Evolutionary conservation across 2,888 invertebrate genomes (phyloP), one percentile per base, ranked within the genome.

Genomic region (Tipula lateralis): DNA sequence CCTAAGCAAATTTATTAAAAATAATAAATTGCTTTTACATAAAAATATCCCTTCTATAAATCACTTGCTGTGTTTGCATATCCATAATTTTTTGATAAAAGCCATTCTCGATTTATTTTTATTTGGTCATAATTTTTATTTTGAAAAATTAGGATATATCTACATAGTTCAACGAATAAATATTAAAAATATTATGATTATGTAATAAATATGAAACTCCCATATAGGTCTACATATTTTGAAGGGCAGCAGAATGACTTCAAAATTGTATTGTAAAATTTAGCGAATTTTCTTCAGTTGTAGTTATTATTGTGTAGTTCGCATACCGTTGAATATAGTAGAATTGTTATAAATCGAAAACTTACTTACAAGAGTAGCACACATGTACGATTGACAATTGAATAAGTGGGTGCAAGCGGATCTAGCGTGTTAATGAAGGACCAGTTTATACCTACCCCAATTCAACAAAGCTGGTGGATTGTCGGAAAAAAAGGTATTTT

Each of bases 11-110:
- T 66, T 66, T 66, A 66, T 66, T 66, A 66, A 66, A 66, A 6
- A 66, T 66, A 66, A 66, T 66, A 66, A 66, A 66, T 66, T 66
- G 66, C 66, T 66, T 66, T 66, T 12, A 66, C 66, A 24, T 66
- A 66, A 66, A 66, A 39, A 66, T 66, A 66, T 24, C 24, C 66
- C 66, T 66, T 12, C 12, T 24, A 66, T 66, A 66, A 66, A 66
- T 66, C 66, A 66, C 24, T 7, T 2, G 2, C 12, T 44, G 66
- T 66, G 24, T 66, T 66, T 66, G 24, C 9, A 12, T 66, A 66
- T 66, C 9, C 24, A 66, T 66, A 66, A 66, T 9, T 66, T 66
- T 66, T 24, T 66, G 66, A 66, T 66, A 66, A 66, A 66, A 66
- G 12, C 66, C 24, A 66, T 66, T 66, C 16, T 66, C 9, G 24